A percentile compares a stretch with the other conserved stretches of the same genome.
phyloP scores from a whole-genome alignment of 2,113 vertebrate genomes.

The Stictonetta naevosa region DNA sequence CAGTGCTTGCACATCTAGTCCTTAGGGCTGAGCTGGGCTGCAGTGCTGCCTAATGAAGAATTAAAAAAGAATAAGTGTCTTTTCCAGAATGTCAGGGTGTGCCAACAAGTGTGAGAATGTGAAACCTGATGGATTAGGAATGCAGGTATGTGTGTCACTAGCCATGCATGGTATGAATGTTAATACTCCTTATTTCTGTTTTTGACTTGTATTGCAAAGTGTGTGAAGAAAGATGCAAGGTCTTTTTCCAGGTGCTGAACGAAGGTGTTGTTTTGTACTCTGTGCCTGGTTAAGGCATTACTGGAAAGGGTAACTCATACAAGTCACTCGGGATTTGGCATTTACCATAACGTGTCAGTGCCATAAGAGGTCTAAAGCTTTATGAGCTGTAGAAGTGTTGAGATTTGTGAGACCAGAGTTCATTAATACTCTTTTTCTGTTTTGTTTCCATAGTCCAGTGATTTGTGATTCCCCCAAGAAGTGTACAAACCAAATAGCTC shows the following conservation, averaged over 20 bases:
- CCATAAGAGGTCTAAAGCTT: neutral
- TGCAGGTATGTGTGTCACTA: accelerated
- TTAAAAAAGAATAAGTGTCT: no score
- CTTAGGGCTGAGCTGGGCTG: neutral
- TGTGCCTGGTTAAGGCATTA: neutral
- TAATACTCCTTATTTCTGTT: neutral
- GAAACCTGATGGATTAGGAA: neutral
- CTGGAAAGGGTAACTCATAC: neutral
- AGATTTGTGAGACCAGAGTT: neutral
- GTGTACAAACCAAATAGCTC: neutral
- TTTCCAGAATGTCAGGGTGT: neutral
- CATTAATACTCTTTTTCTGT: neutral
- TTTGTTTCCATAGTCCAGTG: neutral
- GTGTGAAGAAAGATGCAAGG: neutral
- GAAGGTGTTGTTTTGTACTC: neutral
- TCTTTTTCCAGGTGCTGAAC: neutral
- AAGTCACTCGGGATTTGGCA: neutral
- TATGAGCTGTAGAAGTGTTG: neutral
- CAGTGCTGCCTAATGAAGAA: neutral
- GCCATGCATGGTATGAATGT: neutral
- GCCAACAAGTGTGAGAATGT: neutral
- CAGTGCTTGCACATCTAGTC: neutral
- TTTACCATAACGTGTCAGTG: neutral
- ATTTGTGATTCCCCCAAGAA: neutral
- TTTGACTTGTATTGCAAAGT: neutral